A percentile compares a stretch with the other conserved stretches of the same genome.
These are phyloP conservation scores for Onychomys torridus DNA, from an alignment of 2,797 vertebrate species.

Conservation along the genomic window DNA sequence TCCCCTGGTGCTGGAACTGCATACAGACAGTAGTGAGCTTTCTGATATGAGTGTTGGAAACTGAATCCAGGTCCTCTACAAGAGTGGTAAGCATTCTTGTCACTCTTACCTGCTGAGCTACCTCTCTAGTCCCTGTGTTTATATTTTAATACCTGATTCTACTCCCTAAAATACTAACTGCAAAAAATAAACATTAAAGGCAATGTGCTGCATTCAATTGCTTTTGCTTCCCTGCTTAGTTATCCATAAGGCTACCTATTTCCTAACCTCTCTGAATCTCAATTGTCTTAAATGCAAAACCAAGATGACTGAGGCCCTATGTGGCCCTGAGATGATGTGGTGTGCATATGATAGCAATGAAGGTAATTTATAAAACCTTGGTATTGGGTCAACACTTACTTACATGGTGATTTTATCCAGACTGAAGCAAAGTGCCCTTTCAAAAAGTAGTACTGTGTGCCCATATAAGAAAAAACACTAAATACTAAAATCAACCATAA, in stretches of 20 bases:
- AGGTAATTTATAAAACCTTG: background rate
- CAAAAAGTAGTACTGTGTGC: background rate
- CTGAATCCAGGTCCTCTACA: background rate
- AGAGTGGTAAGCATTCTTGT: background rate
- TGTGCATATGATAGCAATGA: background rate
- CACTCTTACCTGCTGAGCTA: background rate
- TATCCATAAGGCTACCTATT: background rate
- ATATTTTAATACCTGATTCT: background rate
- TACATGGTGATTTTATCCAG: background rate
- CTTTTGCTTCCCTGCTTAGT: background rate
- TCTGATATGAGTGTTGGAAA: background rate
- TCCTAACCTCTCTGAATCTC: background rate
- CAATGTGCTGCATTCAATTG: background rate
- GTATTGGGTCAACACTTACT: background rate
- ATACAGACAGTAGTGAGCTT: background rate
- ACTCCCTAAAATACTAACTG: background rate
- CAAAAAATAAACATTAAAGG: background rate
- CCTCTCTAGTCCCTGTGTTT: too few relatives aligned
- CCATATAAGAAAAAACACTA: background rate
- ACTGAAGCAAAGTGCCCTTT: background rate
- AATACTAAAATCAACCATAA: conserved; percentile 5
- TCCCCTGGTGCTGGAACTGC: background rate
- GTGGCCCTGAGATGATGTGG: background rate
- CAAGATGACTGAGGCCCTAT: background rate
- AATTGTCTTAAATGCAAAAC: background rate